Conservation (phyloP, 1,140 invertebrate species). For the Bathynomus jamesi region DNA sequence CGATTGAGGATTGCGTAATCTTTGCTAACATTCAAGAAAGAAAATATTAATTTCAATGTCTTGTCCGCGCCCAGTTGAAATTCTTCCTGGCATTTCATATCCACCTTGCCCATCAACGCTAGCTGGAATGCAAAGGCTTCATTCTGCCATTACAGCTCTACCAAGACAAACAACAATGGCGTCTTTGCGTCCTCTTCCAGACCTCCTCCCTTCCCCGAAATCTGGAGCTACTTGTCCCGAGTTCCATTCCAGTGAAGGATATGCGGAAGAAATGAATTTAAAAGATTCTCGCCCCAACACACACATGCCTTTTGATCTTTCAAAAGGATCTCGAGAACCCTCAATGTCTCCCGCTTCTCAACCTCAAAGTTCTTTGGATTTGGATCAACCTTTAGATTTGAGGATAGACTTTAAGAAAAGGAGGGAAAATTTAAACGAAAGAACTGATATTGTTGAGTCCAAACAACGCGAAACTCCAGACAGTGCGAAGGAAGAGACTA, state of each 20-base stretch:
- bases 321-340: neutral
- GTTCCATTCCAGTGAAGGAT: neutral
- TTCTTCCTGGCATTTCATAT: neutral
- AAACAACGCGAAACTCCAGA: neutral
- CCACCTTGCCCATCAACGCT: neutral
- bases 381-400: neutral
- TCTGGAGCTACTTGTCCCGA: slow-evolving; percentile 11
- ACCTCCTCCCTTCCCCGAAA: slow-evolving; percentile 14
- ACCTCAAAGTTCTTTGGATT: neutral
- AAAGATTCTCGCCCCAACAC: neutral
- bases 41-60: neutral
- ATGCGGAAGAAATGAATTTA: neutral
- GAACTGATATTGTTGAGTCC: neutral
- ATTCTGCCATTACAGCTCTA: neutral
- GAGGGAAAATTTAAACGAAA: neutral
- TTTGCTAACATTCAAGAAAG: neutral
- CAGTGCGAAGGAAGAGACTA: neutral
- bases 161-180: neutral
- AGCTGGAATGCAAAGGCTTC: neutral
- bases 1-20: neutral
- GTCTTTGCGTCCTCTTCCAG: neutral
- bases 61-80: neutral
- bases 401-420: neutral
- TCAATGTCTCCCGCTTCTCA: neutral
- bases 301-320: neutral